phyloP scores from a whole-genome alignment of 2,113 vertebrate genomes.

The Paramormyrops kingsleyae region DNA sequence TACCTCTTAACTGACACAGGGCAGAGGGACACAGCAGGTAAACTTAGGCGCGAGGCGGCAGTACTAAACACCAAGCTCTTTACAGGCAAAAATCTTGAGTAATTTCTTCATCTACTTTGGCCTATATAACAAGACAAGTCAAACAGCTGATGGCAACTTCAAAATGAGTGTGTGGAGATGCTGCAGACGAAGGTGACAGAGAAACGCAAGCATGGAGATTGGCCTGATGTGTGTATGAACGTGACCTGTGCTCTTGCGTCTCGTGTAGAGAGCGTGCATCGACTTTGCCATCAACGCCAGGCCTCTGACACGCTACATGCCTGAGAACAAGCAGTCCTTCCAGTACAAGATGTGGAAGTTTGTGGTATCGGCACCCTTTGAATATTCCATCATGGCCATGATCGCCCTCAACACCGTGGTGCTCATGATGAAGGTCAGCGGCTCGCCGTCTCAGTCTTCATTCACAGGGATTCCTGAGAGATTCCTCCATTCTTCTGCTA shows the following conservation, averaged over 20 bases:
- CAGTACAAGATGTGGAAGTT: constrained; percentile 97
- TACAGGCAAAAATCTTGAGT: neutral
- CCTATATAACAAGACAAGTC: neutral
- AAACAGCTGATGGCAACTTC: neutral
- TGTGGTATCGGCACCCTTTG: constrained; percentile 90
- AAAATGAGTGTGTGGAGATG: neutral
- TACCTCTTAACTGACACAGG: neutral
- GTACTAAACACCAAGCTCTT: neutral
- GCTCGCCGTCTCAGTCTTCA: neutral
- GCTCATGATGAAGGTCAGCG: constrained; percentile 94
- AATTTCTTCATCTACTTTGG: neutral
- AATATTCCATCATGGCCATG: constrained; percentile 98
- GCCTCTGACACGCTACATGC: constrained; percentile 94
- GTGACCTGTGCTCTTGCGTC: neutral
- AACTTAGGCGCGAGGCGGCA: neutral
- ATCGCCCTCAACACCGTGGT: constrained; percentile 95
- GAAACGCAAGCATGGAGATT: neutral
- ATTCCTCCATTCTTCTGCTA: neutral
- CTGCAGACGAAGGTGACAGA: neutral
- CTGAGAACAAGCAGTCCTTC: constrained; percentile 84
- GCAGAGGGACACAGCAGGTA: neutral
- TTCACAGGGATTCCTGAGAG: neutral
- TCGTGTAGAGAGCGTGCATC: constrained; percentile 85
- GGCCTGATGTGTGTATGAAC: neutral
- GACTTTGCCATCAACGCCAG: constrained; percentile 95